Evolutionary conservation across 2,888 invertebrate genomes (phyloP).

Genomic region (Leucania comma): DNA sequence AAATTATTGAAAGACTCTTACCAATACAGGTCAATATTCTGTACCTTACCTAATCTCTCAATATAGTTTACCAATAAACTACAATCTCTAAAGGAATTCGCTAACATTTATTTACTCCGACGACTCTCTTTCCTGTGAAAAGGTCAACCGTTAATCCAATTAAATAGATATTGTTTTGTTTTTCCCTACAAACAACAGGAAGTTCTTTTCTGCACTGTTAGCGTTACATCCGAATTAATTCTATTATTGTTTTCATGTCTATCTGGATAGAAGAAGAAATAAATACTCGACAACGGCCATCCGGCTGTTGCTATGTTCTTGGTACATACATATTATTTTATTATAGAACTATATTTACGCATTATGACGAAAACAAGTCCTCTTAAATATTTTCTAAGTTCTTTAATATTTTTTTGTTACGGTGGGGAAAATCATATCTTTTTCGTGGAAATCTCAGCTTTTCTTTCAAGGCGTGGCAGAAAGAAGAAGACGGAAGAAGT

Average conservation of each 20-base stretch:
- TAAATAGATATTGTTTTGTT: slow-evolving; percentile 3
- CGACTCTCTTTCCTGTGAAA: background rate
- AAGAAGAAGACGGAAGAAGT: background rate
- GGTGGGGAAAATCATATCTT: no score
- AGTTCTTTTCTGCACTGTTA: slow-evolving; percentile 1
- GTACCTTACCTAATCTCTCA: background rate
- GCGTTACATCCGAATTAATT: slow-evolving; percentile 1
- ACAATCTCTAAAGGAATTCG: background rate
- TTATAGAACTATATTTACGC: background rate
- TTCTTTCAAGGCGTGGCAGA: background rate
- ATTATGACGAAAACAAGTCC: no score
- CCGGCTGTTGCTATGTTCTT: background rate
- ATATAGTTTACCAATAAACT: slow-evolving; percentile 6
- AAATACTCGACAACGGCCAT: no score
- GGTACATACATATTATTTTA: background rate
- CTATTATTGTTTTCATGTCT: background rate
- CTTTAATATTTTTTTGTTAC: background rate
- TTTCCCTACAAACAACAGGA: slow-evolving; percentile 10
- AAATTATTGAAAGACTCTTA: background rate
- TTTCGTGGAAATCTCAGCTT: background rate
- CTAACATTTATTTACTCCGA: background rate
- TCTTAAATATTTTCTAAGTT: no score
- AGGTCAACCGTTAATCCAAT: slow-evolving; percentile 23
- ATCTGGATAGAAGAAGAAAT: no score
- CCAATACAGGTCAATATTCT: background rate